Evolutionary conservation across 2,888 invertebrate species (phyloP), one percentile per base, ranked within the genome.

Genomic region (Scotopteryx bipunctaria): DNA sequence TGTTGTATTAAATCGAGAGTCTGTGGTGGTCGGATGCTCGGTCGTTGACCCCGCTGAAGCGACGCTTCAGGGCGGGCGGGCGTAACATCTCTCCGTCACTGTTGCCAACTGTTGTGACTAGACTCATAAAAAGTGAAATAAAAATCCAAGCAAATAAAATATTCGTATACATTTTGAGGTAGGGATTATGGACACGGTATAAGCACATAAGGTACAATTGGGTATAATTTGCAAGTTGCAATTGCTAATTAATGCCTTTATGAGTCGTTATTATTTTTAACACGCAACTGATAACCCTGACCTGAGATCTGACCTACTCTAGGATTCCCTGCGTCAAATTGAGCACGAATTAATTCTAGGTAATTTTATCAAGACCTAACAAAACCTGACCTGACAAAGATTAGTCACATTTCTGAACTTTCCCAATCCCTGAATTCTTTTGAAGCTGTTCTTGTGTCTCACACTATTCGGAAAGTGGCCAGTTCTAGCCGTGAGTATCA

Each of bases 41-140:
- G 80, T 72, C 82, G 64, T 72, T 70, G 81, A 86, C 78, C 83
- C 64, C 66, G 64, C 63, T 61, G 66, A 57, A 63, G 63, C 68
- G 59, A 64, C 62, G 57, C 64, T 56, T 47, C 64, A 68, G 73
- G 76, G 77, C 76, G 77, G 78, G 72, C 76, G 73, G 68, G 53
- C 49, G 45, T 23, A 59, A 36, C 64, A 56, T 38, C 36, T 51
- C 47, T 43, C 46, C 15, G 27, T 11, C 29, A 48, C 35, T n/a
- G 54, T 49, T 54, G 54, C 54, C 54, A 48, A 54, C 48, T 48
- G 48, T 29, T 48, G 45, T 49, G 36, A 37, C 36, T 41, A 41
- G 25, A 41, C 8, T 40, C 4, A 9, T 29, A 35, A 36, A 43
- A 35, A 9, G 13, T 35, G 6, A 35, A 38, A 31, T 32, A 25